Percentiles rank a stretch among this genome's conserved stretches.
phyloP scores from a whole-genome alignment of 2,888 invertebrate species.

The Rhamnusium bicolor region DNA sequence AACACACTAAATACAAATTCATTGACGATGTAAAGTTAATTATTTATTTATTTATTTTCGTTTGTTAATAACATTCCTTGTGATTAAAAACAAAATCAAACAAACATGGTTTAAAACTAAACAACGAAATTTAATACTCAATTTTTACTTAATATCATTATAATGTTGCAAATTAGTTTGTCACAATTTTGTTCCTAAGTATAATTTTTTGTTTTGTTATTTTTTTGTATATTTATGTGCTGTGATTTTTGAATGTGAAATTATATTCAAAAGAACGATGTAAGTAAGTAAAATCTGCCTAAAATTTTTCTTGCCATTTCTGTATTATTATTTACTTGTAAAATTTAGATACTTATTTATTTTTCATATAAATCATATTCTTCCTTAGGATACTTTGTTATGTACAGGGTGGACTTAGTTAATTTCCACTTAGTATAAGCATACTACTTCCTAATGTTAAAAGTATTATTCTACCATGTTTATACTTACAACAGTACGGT shows the following conservation, averaged over 20 bases:
- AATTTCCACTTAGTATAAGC: slow-evolving; percentile 43
- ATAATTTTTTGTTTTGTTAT: slow-evolving; percentile 64
- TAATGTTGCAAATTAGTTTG: slow-evolving; percentile 31
- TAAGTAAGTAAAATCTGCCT: slow-evolving; percentile 64
- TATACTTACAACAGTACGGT: slow-evolving; percentile 34
- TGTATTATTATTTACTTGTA: slow-evolving; percentile 65
- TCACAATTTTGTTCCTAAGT: slow-evolving; percentile 67
- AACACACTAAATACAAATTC: slow-evolving; percentile 21
- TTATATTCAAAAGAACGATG: slow-evolving; percentile 60
- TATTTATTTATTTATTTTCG: slow-evolving; percentile 15
- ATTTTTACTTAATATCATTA: neutral
- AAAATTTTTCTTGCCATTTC: slow-evolving; percentile 72
- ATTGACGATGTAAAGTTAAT: neutral
- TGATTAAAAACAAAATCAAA: neutral
- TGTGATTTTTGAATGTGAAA: slow-evolving; percentile 70
- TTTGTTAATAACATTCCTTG: slow-evolving; percentile 16
- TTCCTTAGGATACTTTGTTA: slow-evolving; percentile 48
- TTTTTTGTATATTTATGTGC: slow-evolving; percentile 67
- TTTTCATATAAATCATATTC: slow-evolving; percentile 60
- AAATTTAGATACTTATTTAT: slow-evolving; percentile 59
- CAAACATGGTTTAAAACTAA: neutral
- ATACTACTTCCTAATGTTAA: slow-evolving; percentile 62
- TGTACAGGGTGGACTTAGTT: slow-evolving; percentile 55
- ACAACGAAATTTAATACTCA: slow-evolving; percentile 30
- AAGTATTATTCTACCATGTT: slow-evolving; percentile 64